Evolutionary conservation across 2,797 vertebrate genomes (phyloP).

Genomic region (Babyrousa celebensis): DNA sequence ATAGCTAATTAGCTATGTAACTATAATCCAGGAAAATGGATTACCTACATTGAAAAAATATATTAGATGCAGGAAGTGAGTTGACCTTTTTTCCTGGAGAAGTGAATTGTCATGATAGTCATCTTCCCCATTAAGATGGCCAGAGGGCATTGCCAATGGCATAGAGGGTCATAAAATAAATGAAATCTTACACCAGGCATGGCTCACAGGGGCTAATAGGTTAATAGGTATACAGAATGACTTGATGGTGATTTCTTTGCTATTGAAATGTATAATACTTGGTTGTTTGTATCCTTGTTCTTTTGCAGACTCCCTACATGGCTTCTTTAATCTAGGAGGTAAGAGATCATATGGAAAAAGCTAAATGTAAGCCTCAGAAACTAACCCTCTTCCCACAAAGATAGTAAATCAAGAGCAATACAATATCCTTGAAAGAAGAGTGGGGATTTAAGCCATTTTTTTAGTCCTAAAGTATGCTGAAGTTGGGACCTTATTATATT

Average conservation of each 20-base stretch:
- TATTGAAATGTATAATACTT: background rate
- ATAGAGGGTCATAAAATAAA: background rate
- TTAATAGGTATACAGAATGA: background rate
- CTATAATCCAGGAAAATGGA: background rate
- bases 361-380: background rate
- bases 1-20: background rate
- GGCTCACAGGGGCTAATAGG: background rate
- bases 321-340: background rate
- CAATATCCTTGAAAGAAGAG: background rate
- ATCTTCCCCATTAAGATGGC: background rate
- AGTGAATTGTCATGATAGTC: background rate
- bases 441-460: background rate
- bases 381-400: background rate
- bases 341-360: background rate
- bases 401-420: background rate
- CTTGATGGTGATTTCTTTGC: background rate
- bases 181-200: background rate
- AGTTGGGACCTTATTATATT: background rate
- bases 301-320: background rate
- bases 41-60: background rate
- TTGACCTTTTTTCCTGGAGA: background rate
- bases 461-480: background rate
- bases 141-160: background rate
- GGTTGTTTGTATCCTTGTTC: background rate
- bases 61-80: background rate